phyloP scores from a whole-genome alignment of 2,113 vertebrate species.

The Tor tambroides region DNA sequence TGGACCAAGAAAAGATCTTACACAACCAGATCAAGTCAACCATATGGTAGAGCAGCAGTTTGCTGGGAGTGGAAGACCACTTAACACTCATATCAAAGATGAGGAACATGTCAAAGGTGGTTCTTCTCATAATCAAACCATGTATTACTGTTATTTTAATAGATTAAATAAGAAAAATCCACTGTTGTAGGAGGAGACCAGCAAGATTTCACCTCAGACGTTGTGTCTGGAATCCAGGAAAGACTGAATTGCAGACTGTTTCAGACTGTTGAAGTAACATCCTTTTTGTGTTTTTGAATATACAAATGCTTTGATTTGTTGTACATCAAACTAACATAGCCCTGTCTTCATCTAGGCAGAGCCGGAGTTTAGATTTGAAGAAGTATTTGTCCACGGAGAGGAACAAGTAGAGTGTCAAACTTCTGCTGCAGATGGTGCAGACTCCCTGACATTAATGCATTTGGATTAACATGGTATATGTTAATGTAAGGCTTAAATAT shows the following conservation, averaged over 20 bases:
- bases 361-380: not conserved
- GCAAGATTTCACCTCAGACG: not conserved
- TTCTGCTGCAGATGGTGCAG: not conserved
- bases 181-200: not conserved
- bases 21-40: not conserved
- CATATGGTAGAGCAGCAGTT: not conserved
- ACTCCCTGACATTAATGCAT: not conserved
- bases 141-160: not conserved
- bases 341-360: not conserved
- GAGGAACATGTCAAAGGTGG: not conserved
- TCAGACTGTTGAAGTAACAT: constrained; percentile 13
- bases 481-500: not conserved
- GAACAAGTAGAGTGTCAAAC: not conserved
- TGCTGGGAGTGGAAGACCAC: not conserved
- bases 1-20: not conserved
- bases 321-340: not conserved
- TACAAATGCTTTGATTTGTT: not conserved
- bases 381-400: not conserved
- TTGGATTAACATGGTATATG: not conserved
- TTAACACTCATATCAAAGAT: not conserved
- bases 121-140: not conserved
- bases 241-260: not conserved
- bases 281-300: not conserved
- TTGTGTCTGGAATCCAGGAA: not conserved
- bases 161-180: not conserved